These are phyloP conservation scores for Laodelphax striatellus DNA, from an alignment of 1,140 invertebrate species.

Conservation along the genomic window DNA sequence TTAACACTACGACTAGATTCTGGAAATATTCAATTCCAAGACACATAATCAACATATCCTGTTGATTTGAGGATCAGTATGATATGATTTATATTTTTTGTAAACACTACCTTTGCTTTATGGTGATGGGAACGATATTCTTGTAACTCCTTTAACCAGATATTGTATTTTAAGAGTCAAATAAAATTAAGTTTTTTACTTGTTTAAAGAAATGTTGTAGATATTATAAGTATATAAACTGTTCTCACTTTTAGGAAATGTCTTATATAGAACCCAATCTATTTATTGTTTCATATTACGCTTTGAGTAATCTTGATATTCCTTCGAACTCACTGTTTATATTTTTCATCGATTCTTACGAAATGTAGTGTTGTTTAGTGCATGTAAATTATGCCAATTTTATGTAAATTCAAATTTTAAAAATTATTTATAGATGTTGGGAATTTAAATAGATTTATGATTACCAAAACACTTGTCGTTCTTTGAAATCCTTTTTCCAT, in stretches of 20 bases:
- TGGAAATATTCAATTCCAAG: background rate
- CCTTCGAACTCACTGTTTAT: background rate
- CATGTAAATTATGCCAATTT: background rate
- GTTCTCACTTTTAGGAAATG: background rate
- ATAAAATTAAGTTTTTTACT: background rate
- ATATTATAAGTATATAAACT: background rate
- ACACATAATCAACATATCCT: background rate
- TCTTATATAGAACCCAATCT: background rate
- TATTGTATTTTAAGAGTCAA: background rate
- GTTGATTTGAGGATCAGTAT: background rate
- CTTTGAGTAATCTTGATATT: background rate
- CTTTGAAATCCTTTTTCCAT: no score
- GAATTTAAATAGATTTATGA: background rate
- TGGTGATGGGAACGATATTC: background rate
- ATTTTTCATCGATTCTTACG: background rate
- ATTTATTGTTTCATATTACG: background rate
- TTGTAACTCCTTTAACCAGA: background rate
- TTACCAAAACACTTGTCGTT: background rate
- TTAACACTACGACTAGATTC: background rate
- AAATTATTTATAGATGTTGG: background rate
- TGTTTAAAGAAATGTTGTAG: background rate
- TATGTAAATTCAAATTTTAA: background rate
- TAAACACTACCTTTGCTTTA: background rate
- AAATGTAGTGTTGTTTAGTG: background rate
- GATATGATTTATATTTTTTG: background rate